phyloP scores from a whole-genome alignment of 1,140 invertebrate genomes.

The Ostrea denselamellosa region DNA sequence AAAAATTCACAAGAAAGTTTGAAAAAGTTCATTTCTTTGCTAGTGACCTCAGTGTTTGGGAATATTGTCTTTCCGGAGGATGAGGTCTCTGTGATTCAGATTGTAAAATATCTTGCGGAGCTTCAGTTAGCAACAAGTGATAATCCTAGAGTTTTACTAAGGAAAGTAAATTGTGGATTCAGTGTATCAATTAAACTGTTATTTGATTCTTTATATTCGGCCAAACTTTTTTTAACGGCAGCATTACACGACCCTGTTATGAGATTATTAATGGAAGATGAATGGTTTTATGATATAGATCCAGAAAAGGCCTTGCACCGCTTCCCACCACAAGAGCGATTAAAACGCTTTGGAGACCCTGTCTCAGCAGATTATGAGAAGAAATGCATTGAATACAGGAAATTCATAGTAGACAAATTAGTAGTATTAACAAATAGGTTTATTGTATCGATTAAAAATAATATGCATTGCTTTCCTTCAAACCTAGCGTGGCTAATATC shows the following conservation, averaged over 20 bases:
- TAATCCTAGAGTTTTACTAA: constrained; percentile 90
- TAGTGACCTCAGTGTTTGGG: constrained; percentile 91
- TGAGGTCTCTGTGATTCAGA: constrained; percentile 87
- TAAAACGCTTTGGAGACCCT: constrained; percentile 89
- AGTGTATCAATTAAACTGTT: constrained; percentile 93
- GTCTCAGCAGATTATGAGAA: constrained; percentile 85
- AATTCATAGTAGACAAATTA: constrained; percentile 86
- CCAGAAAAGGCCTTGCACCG: constrained; percentile 90
- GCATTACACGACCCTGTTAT: constrained; percentile 95
- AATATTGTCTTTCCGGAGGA: constrained; percentile 90
- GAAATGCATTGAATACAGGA: constrained; percentile 87
- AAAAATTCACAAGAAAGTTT: constrained; percentile 80
- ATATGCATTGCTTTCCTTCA: constrained; percentile 94
- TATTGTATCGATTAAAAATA: constrained; percentile 90
- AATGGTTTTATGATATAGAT: constrained; percentile 95
- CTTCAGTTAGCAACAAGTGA: constrained; percentile 82
- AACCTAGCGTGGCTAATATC: constrained; percentile 83
- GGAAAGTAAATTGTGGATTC: constrained; percentile 92
- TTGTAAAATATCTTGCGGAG: constrained; percentile 90
- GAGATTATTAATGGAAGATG: constrained; percentile 94
- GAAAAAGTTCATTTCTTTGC: constrained; percentile 78
- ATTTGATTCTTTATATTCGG: constrained; percentile 93
- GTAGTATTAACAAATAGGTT: constrained; percentile 90
- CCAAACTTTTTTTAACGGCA: constrained; percentile 94
- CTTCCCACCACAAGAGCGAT: constrained; percentile 85